Percentiles rank a stretch among this genome's conserved stretches.
Evolutionary conservation across 2,888 invertebrate genomes (phyloP).

Genomic region (Agonopterix arenella): DNA sequence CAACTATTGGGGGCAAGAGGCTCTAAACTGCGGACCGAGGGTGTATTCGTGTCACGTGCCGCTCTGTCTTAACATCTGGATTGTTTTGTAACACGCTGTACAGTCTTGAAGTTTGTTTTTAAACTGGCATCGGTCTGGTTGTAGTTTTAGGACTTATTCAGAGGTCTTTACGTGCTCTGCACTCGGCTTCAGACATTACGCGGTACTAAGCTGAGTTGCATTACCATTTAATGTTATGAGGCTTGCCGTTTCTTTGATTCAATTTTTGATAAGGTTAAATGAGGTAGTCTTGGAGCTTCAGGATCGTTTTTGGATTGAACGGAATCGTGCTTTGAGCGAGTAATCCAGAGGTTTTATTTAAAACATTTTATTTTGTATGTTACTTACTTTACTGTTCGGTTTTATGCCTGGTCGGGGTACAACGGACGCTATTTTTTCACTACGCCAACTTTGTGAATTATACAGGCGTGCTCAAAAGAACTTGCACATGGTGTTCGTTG

Average conservation of each 20-base stretch:
- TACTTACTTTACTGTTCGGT: too few relatives aligned
- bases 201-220: conserved; percentile 3
- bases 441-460: too few relatives aligned
- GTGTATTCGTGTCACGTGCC: conserved; percentile 52
- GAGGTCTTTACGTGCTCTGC: conserved; percentile 13
- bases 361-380: too few relatives aligned
- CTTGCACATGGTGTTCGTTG: too few relatives aligned
- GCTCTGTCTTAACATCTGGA: conserved; percentile 65
- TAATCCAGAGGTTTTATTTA: too few relatives aligned
- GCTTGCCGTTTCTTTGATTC: conserved; percentile 1
- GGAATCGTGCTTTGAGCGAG: too few relatives aligned
- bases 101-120: conserved; percentile 52
- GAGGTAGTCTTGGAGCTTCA: too few relatives aligned
- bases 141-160: conserved; percentile 39
- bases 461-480: too few relatives aligned
- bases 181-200: conserved; percentile 1
- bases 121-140: conserved; percentile 41
- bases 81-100: conserved; percentile 63
- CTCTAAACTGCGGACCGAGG: conserved; percentile 10
- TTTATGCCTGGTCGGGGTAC: too few relatives aligned
- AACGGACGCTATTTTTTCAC: too few relatives aligned
- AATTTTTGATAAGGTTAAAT: conserved; percentile 1
- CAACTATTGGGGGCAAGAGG: conserved; percentile 32
- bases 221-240: conserved; percentile 8
- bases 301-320: too few relatives aligned